Evolutionary conservation across 2,888 invertebrate genomes (phyloP).

Genomic region (Aphodius granarius): DNA sequence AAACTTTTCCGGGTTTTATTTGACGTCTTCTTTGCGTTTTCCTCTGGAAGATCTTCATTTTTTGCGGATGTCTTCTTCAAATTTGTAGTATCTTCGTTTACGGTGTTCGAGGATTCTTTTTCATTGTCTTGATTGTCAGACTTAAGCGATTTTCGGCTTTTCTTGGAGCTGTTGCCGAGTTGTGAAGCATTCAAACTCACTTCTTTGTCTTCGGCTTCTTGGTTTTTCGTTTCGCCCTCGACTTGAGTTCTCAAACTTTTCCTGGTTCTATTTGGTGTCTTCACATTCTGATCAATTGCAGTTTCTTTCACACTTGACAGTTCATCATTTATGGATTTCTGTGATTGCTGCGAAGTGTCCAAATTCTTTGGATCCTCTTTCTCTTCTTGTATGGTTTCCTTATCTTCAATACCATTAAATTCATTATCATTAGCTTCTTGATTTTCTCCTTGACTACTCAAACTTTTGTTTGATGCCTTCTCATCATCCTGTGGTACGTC

Average conservation of each 20-base stretch:
- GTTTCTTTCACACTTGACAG: not conserved
- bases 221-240: not conserved
- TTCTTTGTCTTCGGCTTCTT: not conserved
- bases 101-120: not conserved
- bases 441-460: not conserved
- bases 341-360: no score
- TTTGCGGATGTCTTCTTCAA: no score
- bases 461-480: not conserved
- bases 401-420: not conserved
- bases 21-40: no score
- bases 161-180: not conserved
- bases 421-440: not conserved
- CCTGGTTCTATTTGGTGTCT: slow-evolving; percentile 4
- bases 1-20: no score
- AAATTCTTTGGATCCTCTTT: not conserved
- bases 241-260: no score
- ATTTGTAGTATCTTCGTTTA: no score
- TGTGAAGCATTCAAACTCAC: not conserved
- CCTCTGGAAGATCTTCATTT: no score
- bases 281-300: not conserved
- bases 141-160: not conserved
- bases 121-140: not conserved
- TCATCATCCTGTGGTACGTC: not conserved
- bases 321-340: not conserved
- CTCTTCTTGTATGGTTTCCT: not conserved